Evolutionary conservation across 2,113 vertebrate species (phyloP).

Genomic region (Sorex fumeus): DNA sequence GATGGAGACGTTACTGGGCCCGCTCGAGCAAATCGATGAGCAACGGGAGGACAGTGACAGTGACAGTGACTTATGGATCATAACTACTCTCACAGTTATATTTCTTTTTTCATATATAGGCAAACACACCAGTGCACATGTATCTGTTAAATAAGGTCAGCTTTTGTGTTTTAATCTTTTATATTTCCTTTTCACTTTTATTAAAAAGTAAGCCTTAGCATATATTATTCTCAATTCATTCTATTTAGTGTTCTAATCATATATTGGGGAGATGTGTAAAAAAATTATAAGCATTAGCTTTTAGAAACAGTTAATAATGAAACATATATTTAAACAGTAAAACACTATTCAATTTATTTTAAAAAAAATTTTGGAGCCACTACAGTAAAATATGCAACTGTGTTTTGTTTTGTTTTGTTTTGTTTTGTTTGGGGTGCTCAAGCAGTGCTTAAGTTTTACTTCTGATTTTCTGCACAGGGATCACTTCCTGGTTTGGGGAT

Average conservation of each 20-base stretch:
- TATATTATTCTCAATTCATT: background rate
- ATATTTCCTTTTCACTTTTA: background rate
- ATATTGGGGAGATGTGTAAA: too few relatives aligned
- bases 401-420: too few relatives aligned
- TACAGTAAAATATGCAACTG: too few relatives aligned
- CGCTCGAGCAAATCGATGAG: too few relatives aligned
- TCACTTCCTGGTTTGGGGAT: too few relatives aligned
- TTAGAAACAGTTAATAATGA: background rate
- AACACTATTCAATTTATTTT: background rate
- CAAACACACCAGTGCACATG: background rate
- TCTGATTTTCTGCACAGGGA: too few relatives aligned
- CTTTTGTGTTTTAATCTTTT: background rate
- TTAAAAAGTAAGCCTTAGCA: background rate
- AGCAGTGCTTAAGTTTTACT: too few relatives aligned
- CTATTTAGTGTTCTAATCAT: background rate
- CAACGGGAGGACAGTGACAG: too few relatives aligned
- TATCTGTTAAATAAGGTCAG: background rate
- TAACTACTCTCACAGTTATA: background rate
- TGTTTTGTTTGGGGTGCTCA: too few relatives aligned
- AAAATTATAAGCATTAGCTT: too few relatives aligned
- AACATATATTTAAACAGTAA: background rate
- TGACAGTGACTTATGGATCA: too few relatives aligned
- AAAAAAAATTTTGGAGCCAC: background rate
- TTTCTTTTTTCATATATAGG: background rate
- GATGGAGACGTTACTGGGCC: too few relatives aligned